Base-by-base conservation (phyloP, 2,888 invertebrate genomes). In the Drosophila anceps region DNA sequence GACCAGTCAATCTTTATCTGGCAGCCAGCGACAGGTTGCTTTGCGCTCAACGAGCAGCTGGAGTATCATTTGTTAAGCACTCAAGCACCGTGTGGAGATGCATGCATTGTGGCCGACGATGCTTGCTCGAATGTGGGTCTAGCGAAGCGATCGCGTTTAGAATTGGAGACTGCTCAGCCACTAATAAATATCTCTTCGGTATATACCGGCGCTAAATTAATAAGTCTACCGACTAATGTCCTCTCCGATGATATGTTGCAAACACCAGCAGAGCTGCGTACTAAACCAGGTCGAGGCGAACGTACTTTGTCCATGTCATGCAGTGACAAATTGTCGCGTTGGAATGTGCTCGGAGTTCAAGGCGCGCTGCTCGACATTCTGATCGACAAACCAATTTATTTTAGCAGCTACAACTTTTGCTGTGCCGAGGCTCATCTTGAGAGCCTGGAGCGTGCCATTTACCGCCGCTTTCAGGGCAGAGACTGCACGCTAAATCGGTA, bases 21-120 rank as follows among this genome's bases (percentile, higher is more conserved):
- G 75, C 78, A 93, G 13, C 50, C 72, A 43, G 76, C 91, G 2
- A 75, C 79, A 10, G 75, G 82, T n/a, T 92, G 91, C 69, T 95
- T 95, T 83, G 86, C 88, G 62, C 72, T 97, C 1, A 94, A 94
- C 82, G 85, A 94, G 5, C 93, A 93, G 43, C 92, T 97, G 31
- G 94, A 94, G 33, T 98, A 97, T 92, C 96, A 98, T 91, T 96
- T 98, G 89, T 97, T 96, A 88, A 95, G 96, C 35, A 97, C 97
- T 57, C 97, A 97, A 91, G 94, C 96, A 43, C 98, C 98, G 20
- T 98, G 98, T 93, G 98, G 98, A 0, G 98, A 98, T 94, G 98
- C 98, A 15, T 96, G 98, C 20, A 98, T 98, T 82, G 95, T 96
- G 91, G 82, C 78, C 0, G 53, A 60, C n/a, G 13, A n/a, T n/a